phyloP scores from a whole-genome alignment of 2,113 vertebrate species.

The Crocuta crocuta region DNA sequence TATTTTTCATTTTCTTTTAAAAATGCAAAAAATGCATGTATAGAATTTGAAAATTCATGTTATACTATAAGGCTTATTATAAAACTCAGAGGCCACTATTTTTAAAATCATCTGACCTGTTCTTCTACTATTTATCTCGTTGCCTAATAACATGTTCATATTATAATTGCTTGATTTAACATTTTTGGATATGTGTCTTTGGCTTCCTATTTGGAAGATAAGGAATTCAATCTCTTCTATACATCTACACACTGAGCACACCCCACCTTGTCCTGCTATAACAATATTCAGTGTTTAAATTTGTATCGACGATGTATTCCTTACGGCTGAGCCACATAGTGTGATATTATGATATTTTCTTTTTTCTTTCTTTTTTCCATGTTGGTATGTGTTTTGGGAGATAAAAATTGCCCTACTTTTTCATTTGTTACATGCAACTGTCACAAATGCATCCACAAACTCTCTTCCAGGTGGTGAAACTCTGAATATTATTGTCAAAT shows the following conservation, averaged over 20 bases:
- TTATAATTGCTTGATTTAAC: not conserved
- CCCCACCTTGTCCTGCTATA: not conserved
- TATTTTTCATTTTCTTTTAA: not conserved
- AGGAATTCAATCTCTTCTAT: not conserved
- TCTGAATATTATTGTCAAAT: not conserved
- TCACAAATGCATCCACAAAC: not conserved
- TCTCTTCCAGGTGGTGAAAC: not conserved
- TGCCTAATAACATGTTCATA: not conserved
- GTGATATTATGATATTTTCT: not conserved
- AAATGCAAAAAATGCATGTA: not conserved
- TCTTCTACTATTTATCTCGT: not conserved
- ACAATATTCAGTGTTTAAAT: not conserved
- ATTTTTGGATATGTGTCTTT: not conserved
- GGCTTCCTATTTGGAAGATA: not conserved
- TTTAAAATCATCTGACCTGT: not conserved
- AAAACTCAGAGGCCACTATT: not conserved
- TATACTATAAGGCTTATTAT: not conserved
- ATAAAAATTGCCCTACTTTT: slow-evolving; percentile 1
- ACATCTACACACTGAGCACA: not conserved
- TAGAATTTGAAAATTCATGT: not conserved
- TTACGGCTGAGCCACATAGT: not conserved
- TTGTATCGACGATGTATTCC: not conserved
- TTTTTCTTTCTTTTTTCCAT: not conserved
- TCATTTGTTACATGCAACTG: not conserved
- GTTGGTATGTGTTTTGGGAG: not conserved